Evolutionary conservation across 2,797 vertebrate genomes (phyloP).

Genomic region (Spheniscus humboldti): DNA sequence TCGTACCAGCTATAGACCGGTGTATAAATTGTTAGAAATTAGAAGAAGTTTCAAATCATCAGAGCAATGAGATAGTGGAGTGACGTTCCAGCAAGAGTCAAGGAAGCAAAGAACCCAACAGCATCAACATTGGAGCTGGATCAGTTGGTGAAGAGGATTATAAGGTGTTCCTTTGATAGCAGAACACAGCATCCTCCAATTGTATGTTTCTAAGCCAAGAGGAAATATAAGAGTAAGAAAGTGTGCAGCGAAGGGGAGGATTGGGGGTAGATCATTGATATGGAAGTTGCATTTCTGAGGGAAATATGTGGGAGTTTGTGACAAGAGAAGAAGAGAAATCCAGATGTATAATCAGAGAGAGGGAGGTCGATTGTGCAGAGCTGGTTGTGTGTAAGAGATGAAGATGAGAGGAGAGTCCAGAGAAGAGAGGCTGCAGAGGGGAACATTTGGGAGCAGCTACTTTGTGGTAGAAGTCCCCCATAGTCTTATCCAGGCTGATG

Average conservation of each 20-base stretch:
- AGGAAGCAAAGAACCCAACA: neutral
- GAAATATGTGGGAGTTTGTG: neutral
- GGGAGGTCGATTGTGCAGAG: neutral
- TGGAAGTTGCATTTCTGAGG: neutral
- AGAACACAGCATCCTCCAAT: neutral
- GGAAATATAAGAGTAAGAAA: neutral
- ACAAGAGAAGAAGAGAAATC: neutral
- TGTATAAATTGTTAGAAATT: neutral
- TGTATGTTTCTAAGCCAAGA: neutral
- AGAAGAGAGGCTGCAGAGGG: neutral
- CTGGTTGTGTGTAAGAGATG: neutral
- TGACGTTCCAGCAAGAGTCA: neutral
- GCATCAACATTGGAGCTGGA: neutral
- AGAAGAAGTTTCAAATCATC: neutral
- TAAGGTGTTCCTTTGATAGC: neutral
- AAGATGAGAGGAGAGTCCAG: fast-evolving
- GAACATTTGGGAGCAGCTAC: neutral
- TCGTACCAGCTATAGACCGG: neutral
- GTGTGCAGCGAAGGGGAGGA: neutral
- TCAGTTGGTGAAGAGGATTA: neutral
- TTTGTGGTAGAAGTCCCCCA: neutral
- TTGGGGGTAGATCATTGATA: neutral
- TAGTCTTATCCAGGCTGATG: neutral
- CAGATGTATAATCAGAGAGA: neutral
- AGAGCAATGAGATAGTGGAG: neutral